Base-by-base conservation (phyloP, 1,140 invertebrate species). In the Lepeophtheirus salmonis region DNA sequence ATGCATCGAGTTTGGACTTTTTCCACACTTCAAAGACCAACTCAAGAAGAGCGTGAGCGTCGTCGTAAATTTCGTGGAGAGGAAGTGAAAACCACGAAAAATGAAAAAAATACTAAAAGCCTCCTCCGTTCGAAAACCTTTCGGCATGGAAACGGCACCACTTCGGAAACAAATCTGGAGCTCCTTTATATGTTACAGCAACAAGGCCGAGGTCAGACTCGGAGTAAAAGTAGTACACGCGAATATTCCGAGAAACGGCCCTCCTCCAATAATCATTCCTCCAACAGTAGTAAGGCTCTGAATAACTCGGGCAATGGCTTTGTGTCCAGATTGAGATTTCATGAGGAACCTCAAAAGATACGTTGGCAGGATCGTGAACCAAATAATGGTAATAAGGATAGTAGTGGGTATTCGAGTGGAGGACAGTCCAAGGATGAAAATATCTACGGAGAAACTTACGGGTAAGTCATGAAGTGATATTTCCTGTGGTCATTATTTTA, bases 21-120 rank as follows among this genome's bases (percentile, higher is more conserved):
- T 25, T 56, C 54, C 54, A 56, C 54, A 6, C 54, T 56, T 13
- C 54, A 56, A 56, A 20, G 54, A 10, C 54, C 54, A 6, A 56
- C 54, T 12, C 54, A 56, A 23, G 54, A 56, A 20, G 54, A 56
- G 17, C n/a, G 22, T 6, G 54, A 56, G 54, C 16, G 54, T n/a
- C 18, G 23, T 4, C 16, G 54, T 12, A 20, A 25, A 20, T 56
- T 21, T 20, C 16, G 23, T n/a, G 54, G 22, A 10, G 54, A 56
- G 10, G 14, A 56, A 12, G 23, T 10, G 10, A 20, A 22, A 25
- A 6, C n/a, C 12, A 4, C 54, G 17, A 25, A 20, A 12, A 56
- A n/a, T n/a, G n/a, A 18, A 12, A 18, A 21, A 6, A 6, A n/a
- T 14, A 56, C n/a, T 6, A n/a, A 12, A 10, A 56, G 22, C n/a